phyloP scores from a whole-genome alignment of 2,797 vertebrate species.

The Scarus forsteni region DNA sequence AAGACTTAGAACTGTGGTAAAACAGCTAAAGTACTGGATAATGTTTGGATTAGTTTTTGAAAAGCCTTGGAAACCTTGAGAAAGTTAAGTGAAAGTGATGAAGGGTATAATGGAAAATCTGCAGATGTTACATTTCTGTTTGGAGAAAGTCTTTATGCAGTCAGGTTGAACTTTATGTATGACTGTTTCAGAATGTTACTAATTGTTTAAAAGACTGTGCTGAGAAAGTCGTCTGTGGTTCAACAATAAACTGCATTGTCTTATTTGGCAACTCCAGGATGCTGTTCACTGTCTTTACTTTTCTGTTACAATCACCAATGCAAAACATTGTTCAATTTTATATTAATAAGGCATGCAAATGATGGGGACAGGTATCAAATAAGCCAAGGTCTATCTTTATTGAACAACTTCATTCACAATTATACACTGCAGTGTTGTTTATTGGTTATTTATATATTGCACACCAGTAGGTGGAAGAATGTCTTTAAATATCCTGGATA shows the following conservation, averaged over 20 bases:
- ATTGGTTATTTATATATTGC: no score
- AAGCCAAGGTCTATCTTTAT: no score
- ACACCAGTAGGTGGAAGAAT: no score
- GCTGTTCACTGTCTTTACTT: not conserved
- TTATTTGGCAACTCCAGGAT: constrained; percentile 10
- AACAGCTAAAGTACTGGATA: constrained; percentile 1
- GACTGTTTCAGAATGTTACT: not conserved
- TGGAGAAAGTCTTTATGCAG: not conserved
- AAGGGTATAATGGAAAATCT: not conserved
- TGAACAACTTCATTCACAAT: no score
- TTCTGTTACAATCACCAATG: no score
- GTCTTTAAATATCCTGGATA: no score
- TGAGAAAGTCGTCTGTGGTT: not conserved
- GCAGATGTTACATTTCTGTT: not conserved
- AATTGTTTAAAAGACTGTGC: not conserved
- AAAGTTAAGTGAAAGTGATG: not conserved
- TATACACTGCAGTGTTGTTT: no score
- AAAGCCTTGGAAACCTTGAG: not conserved
- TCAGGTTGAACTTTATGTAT: constrained; percentile 7
- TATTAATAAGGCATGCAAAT: no score
- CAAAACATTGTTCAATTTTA: no score
- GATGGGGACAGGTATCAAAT: no score
- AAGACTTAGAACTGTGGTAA: not conserved
- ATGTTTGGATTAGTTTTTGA: constrained; percentile 9
- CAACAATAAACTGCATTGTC: constrained; percentile 12